Base-by-base conservation (phyloP, 2,888 invertebrate species). In the Caradrina clavipalpis region DNA sequence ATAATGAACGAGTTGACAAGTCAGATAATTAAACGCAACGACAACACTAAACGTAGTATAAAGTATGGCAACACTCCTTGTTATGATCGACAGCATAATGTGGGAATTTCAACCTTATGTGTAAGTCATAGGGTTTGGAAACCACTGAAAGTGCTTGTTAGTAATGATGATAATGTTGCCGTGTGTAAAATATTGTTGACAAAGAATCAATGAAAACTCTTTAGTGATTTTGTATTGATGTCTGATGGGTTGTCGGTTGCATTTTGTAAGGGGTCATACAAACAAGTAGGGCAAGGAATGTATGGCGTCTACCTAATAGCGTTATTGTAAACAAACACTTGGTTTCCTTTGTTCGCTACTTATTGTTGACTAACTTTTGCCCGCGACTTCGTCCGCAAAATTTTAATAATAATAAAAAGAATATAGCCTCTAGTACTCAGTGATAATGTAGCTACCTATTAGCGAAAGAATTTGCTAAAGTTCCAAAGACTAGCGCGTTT, bases 1-100 rank as follows among this genome's bases (percentile, higher is more conserved):
- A 78, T 83, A 81, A 78, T 76, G 70, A 79, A 78, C 62, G 69
- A 84, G 84, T 83, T 80, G 81, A 82, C 80, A 84, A 82, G 71
- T 67, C 66, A 31, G 53, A 84, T 80, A 83, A 84, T 84, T 84
- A 84, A 83, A 76, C 70, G 77, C 71, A 84, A 81, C 74, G 75
- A 76, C 72, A 71, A 69, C 71, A 80, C 76, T 70, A 71, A 63
- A 64, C 54, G 68, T 64, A 75, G 60, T 69, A 71, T 67, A 66
- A 54, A 58, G 69, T 73, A 75, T 66, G 67, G 73, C 61, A 80
- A 73, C 78, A 79, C 78, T 78, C 65, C 78, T 55, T 73, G 59
- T 67, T 78, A 69, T 65, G 50, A 69, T 64, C 53, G 42, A 17
- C 0, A 50, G 8, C 3, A 2, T 51, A 21, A 17, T 45, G 45